Base-by-base conservation (phyloP, 2,113 vertebrate genomes). In the Gymnorhina tibicen region DNA sequence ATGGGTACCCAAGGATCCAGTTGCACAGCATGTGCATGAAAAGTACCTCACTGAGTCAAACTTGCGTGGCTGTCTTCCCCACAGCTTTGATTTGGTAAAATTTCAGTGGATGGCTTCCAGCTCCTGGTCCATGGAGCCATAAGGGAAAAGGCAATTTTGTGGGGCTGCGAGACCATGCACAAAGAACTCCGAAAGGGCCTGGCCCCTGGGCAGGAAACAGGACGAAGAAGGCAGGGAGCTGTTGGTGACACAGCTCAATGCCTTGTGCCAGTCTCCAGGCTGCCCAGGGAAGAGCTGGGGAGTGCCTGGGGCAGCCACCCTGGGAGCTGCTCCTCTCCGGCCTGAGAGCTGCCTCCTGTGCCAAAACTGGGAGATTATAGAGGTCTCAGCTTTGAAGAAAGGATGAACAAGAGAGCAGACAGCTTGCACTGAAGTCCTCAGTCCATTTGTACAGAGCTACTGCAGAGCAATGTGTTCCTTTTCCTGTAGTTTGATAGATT, bases 251-350 rank as follows among this genome's bases (percentile, higher is more conserved):
- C 47, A 28, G 7, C 11, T 4, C 15, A 20, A 3, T 7, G 35
- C 35, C 63, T 13, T 5, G 49, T 59, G 52, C 23, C 80, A 28
- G 67, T 1, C 22, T 6, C 56, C n/a, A 28, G 44, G 28, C 7
- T 17, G 55, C 18, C 20, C 41, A 23, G 46, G 52, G 58, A 15
- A 13, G 24, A 16, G 67, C 41, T 20, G n/a, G 16, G 27, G 21
- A 18, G 19, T 0, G 3, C 33, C 28, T 0, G 0, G 49, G 64
- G n/a, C 56, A 59, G 30, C 14, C 3, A 0, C 17, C 22, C 39
- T n/a, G 18, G 33, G 33, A 62, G 59, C 53, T 68, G 8, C 75
- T 22, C 64, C 8, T 27, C 44, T 35, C 74, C 44, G 0, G 0
- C 27, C 37, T 32, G n/a, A 60, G n/a, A 60, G 46, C 47, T 46